phyloP scores from a whole-genome alignment of 1,140 invertebrate genomes.

The Scaptodrosophila lebanonensis region DNA sequence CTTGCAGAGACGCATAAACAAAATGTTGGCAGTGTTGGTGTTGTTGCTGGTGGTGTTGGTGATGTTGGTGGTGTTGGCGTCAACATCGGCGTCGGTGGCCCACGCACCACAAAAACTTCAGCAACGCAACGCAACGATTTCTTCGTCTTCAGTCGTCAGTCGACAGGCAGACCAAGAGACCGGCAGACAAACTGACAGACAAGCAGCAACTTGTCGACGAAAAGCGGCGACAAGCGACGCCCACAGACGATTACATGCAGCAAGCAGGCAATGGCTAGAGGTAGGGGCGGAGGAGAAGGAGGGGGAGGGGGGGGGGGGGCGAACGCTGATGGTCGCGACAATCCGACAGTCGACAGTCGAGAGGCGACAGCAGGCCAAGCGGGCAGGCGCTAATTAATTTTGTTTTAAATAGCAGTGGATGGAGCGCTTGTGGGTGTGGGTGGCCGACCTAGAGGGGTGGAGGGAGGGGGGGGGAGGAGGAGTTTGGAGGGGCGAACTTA shows the following conservation, averaged over 20 bases:
- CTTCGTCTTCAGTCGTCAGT: no score
- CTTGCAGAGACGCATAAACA: conserved; percentile 38
- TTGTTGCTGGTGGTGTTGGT: no score
- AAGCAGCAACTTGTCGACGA: conserved; percentile 17
- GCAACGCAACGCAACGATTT: no score
- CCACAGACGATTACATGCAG: conserved; percentile 6
- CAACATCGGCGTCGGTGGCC: neutral
- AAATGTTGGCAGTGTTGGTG: no score
- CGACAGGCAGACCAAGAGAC: no score
- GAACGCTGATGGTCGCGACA: conserved; percentile 22
- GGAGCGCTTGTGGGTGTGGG: conserved; percentile 2
- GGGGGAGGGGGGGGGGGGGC: no score
- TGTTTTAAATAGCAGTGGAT: conserved; percentile 47
- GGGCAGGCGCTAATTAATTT: conserved; percentile 68
- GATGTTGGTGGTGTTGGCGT: no score
- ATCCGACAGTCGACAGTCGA: neutral
- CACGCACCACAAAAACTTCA: neutral
- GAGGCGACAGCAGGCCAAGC: conserved; percentile 45
- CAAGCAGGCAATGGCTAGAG: neutral
- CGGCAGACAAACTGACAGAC: no score
- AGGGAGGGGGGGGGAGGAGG: neutral
- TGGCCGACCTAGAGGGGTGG: neutral
- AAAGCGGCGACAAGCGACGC: conserved; percentile 24
- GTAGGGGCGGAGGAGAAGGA: no score
- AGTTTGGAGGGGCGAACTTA: neutral